Evolutionary conservation across 1,140 invertebrate genomes (phyloP), one percentile per base, ranked within the genome.

Genomic region (Eubasilissa regina): DNA sequence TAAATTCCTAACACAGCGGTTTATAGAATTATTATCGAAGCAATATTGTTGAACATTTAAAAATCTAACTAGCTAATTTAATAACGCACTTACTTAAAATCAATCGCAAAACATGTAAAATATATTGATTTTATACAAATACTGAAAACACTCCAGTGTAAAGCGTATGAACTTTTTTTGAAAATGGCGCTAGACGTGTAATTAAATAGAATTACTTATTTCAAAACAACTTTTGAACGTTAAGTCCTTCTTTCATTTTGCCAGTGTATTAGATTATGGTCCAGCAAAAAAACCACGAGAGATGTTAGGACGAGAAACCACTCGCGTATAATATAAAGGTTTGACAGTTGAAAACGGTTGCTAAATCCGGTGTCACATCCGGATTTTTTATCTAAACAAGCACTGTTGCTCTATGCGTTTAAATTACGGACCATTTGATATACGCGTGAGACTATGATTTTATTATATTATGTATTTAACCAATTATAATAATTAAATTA

Each of bases 341-440:
- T 17, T 73, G 51, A 74, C 70, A 74, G 70, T 74, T 74, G 70
- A 74, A 56, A 74, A 74, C 70, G 70, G 70, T 56, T 74, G 17
- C 21, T 17, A 13, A 44, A 74, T 74, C 70, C 51, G 53, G 70
- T 56, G 70, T 17, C 19, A 74, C 70, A 74, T 74, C 70, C 70
- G 70, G 70, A 74, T 58, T 74, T 73, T 68, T 74, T 74, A 56
- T 74, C 70, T 73, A 11, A 43, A 35, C 21, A 55, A 55, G 56
- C 25, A 15, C 51, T 47, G 17, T 55, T 58, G 10, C 17, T 74
- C 43, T 44, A n/a, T 13, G 56, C 55, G 12, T 1, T 19, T 13
- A 11, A 9, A 10, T 51, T 56, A n/a, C 44, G 64, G 25, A 43
- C 53, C 53, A 44, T 74, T 74, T 12, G 66, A 43, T 60, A 60